Percentiles rank a stretch among this genome's conserved stretches.
These are phyloP conservation scores for Crotalus tigris DNA, from an alignment of 2,113 vertebrate species.

Conservation along the genomic window DNA sequence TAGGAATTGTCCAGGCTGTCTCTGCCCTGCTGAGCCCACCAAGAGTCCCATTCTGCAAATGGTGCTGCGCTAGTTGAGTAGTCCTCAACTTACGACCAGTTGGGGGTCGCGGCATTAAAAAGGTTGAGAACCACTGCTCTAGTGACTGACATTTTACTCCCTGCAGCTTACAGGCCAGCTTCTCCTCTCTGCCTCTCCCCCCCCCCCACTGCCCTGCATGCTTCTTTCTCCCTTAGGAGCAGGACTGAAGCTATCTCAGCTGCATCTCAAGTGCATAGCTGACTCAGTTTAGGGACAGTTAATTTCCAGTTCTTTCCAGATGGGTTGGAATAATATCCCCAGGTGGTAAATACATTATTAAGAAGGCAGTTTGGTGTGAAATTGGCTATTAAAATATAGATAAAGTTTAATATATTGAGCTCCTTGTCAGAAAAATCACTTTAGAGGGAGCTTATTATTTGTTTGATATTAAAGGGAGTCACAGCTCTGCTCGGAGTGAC, in stretches of 20 bases:
- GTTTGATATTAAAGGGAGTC: constrained; percentile 86
- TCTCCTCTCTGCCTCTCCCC: constrained; percentile 32
- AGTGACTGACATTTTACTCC: constrained; percentile 55
- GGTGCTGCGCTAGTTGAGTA: too few species aligned
- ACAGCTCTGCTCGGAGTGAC: constrained; percentile 78
- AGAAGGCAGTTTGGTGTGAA: constrained; percentile 86
- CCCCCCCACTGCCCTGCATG: constrained; percentile 28
- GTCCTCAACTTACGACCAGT: too few species aligned
- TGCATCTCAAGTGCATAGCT: constrained; percentile 71
- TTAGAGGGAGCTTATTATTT: constrained; percentile 84
- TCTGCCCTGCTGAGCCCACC: too few species aligned
- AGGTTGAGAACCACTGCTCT: constrained; percentile 1
- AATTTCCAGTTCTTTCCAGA: constrained; percentile 85
- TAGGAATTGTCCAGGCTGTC: too few species aligned
- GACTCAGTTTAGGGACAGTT: constrained; percentile 81
- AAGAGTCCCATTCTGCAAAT: too few species aligned
- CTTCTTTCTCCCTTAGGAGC: constrained; percentile 57
- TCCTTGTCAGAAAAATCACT: constrained; percentile 86
- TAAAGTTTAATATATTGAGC: constrained; percentile 87
- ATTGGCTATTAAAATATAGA: constrained; percentile 87
- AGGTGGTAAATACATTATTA: constrained; percentile 87
- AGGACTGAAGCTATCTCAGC: constrained; percentile 63
- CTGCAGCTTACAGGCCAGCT: constrained; percentile 23
- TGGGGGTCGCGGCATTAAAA: too few species aligned
- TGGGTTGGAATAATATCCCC: constrained; percentile 84